These are phyloP conservation scores for Oceanodroma leucorhoa DNA, from an alignment of 2,797 vertebrate genomes.

Conservation along the genomic window DNA sequence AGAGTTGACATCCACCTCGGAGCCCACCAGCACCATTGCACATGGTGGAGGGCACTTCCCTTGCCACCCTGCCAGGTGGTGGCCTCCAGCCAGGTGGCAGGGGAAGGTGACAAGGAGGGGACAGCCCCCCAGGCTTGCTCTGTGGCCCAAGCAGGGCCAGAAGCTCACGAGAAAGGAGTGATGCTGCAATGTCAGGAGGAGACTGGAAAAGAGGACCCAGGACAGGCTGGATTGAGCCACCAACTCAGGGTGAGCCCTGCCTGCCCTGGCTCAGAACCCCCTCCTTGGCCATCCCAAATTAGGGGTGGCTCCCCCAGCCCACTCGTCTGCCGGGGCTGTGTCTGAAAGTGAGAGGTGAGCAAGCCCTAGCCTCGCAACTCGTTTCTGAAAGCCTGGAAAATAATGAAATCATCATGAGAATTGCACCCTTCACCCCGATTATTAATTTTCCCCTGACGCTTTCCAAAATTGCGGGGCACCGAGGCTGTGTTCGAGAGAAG, in stretches of 20 bases:
- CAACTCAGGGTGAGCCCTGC: background rate
- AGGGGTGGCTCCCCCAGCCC: background rate
- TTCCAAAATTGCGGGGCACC: rapidly evolving
- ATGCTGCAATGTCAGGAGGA: background rate
- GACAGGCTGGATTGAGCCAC: background rate
- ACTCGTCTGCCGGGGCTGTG: rapidly evolving
- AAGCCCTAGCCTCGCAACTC: background rate
- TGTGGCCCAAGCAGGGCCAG: background rate
- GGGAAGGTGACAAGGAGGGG: background rate
- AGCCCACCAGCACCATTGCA: background rate
- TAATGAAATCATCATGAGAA: background rate
- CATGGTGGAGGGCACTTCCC: rapidly evolving
- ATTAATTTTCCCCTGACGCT: constrained; percentile 1
- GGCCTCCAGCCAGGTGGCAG: background rate
- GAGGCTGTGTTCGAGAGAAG: background rate
- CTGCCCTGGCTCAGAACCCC: background rate
- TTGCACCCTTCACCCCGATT: background rate
- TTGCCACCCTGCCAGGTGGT: background rate
- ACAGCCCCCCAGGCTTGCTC: background rate
- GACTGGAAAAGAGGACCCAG: background rate
- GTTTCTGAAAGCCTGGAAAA: background rate
- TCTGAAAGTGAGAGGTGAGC: background rate
- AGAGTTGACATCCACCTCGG: background rate
- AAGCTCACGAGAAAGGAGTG: background rate
- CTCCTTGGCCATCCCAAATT: background rate